Evolutionary conservation across 2,888 invertebrate species (phyloP), one percentile per base, ranked within the genome.

Genomic region (Dione juno): DNA sequence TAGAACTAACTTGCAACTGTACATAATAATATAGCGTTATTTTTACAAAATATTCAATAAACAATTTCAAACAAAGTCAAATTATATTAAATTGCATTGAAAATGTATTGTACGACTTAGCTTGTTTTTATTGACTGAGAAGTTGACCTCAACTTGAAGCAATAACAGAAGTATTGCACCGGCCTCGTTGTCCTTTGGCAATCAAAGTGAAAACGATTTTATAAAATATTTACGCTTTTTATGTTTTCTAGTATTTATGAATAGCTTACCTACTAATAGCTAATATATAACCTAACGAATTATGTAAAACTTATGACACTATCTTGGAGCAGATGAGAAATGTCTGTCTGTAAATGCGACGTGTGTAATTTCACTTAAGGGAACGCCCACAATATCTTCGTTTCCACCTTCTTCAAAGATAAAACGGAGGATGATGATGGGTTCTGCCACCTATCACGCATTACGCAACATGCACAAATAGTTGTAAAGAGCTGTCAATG

Each of bases 101-200:
- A 66, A 43, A 10, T 57, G 5, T 50, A 58, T 48, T 67, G 50
- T 37, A 52, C 37, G n/a, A 21, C 14, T 45, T 28, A 40, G 41
- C 37, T 69, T 16, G 65, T 65, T 65, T 69, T 65, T 54, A 69
- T 65, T 69, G 69, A 48, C 28, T 21, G n/a, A 37, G 45, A 57
- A 63, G 69, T 58, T 50, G 21, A 69, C 67, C 41, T 28, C 28
- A 28, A 28, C 28, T 65, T 50, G 65, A 41, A 40, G 28, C 48
- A 57, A 57, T 16, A 57, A 43, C 45, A 28, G n/a, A 28, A 52
- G 13, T 28, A 16, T 53, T 41, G 52, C 41, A 41, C 16, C 40
- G 13, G 11, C 35, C 28, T 52, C n/a, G 11, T 21, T 52, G 37
- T 21, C 41, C n/a, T 67, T 40, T 61, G 14, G 50, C 52, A 67